phyloP scores from a whole-genome alignment of 1,140 invertebrate genomes.

The Eufriesea mexicana region DNA sequence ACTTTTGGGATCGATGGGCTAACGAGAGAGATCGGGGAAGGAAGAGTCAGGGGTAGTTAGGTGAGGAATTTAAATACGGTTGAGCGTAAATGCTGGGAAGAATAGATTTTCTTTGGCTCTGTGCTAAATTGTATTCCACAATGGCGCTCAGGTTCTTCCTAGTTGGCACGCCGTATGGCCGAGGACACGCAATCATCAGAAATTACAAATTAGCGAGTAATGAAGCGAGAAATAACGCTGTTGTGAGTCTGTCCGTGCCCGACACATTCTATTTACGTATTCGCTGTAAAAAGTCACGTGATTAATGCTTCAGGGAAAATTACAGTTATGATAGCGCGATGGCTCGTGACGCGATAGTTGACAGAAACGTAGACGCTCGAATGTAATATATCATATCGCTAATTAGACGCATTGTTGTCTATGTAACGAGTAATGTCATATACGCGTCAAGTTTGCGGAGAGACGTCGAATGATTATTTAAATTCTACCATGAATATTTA shows the following conservation, averaged over 20 bases:
- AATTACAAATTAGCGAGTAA: constrained; percentile 51
- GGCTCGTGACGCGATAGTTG: background rate
- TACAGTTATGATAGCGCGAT: constrained; percentile 32
- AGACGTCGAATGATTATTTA: background rate
- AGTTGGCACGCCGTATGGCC: constrained; percentile 6
- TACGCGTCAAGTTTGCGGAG: rapidly evolving
- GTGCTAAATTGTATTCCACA: constrained; percentile 10
- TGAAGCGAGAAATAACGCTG: constrained; percentile 42
- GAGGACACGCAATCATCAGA: constrained; percentile 45
- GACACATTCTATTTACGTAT: constrained; percentile 44
- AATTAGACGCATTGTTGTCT: background rate
- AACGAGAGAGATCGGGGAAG: background rate
- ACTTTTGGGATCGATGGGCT: too few relatives aligned
- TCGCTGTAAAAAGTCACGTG: constrained; percentile 5
- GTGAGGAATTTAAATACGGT: background rate
- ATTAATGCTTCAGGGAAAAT: constrained; percentile 36
- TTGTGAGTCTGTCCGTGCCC: background rate
- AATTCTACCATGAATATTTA: background rate
- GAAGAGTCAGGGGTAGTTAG: too few relatives aligned
- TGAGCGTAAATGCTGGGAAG: background rate
- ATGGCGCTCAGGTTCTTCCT: constrained; percentile 16
- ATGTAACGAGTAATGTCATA: too few relatives aligned
- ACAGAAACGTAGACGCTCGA: background rate
- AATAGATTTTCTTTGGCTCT: background rate
- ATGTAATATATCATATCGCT: background rate